Evolutionary conservation across 2,113 vertebrate genomes (phyloP), one percentile per base, ranked within the genome.

Genomic region (Dunckerocampus dactyliophorus): DNA sequence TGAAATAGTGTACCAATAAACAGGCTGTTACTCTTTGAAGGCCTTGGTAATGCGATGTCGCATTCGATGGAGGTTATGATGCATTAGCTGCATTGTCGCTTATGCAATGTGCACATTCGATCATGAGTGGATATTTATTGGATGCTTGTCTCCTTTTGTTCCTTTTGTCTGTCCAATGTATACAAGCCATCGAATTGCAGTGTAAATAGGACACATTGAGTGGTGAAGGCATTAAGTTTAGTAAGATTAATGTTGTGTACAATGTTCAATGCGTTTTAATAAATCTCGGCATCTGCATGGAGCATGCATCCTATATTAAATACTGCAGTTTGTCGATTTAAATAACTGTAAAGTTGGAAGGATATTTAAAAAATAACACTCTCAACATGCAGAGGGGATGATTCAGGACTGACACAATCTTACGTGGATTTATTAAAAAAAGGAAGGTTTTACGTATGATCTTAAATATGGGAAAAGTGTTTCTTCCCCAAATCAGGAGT

Each of bases 1-100:
- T 53, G 47, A 49, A 46, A 59, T 22, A 46, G 61, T 47, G 48
- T 55, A 24, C 56, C 49, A 63, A 60, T 62, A 65, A 55, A 12
- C 1, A 19, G 50, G 39, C 22, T 65, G 46, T 65, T 59, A 12
- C 17, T 55, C 53, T 49, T 47, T 14, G 58, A n/a, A 49, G 17
- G 50, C 57, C 61, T 48, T 45, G 19, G 62, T 21, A 24, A 31
- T 54, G 20, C 47, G 15, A 47, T 50, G 24, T 47, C 28, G 24
- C 22, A 59, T 49, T 14, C 49, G 20, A 14, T 56, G 54, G 34
- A 42, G 61, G 42, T 46, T 46, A 12, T 4, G 31, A 46, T 34
- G 47, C 28, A 19, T 28, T 4, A 21, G 53, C 10, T 54, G 52
- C 52, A 34, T 34, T 17, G 13, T 11, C 11, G 53, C 31, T 43